A percentile compares a stretch with the other conserved stretches of the same genome.
These are phyloP conservation scores for Sinocyclocheilus maitianheensis DNA, from an alignment of 2,113 vertebrate genomes.

Conservation along the genomic window DNA sequence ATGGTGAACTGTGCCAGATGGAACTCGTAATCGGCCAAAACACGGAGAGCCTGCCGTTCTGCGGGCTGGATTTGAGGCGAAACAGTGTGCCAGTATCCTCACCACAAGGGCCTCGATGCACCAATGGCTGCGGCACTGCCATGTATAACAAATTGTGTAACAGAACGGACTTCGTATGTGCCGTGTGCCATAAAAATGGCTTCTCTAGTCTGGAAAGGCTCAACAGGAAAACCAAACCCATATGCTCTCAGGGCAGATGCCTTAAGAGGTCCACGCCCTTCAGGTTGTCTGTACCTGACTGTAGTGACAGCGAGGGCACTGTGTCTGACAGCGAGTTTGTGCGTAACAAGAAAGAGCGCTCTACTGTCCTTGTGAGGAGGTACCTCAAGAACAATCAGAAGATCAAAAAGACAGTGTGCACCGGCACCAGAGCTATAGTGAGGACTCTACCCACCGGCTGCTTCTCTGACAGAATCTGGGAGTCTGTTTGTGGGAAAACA, in stretches of 20 bases:
- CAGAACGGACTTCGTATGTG: constrained; percentile 56
- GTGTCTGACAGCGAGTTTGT: constrained; percentile 78
- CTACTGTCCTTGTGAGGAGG: constrained; percentile 88
- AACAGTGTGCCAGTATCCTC: constrained; percentile 67
- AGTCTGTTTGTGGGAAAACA: constrained; percentile 66
- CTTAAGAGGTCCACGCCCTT: background rate
- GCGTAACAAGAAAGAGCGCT: constrained; percentile 87
- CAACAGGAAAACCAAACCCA: constrained; percentile 65
- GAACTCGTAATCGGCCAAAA: constrained; percentile 37
- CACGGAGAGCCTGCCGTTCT: background rate
- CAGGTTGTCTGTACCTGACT: constrained; percentile 3
- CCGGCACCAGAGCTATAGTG: constrained; percentile 88
- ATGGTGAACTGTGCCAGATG: constrained; percentile 51
- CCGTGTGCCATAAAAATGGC: constrained; percentile 64
- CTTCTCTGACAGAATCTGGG: constrained; percentile 82
- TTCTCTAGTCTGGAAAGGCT: constrained; percentile 79
- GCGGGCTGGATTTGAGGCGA: constrained; percentile 38
- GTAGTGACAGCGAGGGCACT: constrained; percentile 61
- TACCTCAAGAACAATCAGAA: constrained; percentile 93
- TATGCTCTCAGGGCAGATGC: constrained; percentile 60
- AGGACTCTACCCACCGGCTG: constrained; percentile 85
- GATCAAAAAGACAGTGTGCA: constrained; percentile 92
- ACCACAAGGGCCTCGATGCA: constrained; percentile 44
- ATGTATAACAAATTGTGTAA: constrained; percentile 64
- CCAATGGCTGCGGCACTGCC: constrained; percentile 59